phyloP scores from a whole-genome alignment of 2,113 vertebrate species.

The Eubucco bourcierii region DNA sequence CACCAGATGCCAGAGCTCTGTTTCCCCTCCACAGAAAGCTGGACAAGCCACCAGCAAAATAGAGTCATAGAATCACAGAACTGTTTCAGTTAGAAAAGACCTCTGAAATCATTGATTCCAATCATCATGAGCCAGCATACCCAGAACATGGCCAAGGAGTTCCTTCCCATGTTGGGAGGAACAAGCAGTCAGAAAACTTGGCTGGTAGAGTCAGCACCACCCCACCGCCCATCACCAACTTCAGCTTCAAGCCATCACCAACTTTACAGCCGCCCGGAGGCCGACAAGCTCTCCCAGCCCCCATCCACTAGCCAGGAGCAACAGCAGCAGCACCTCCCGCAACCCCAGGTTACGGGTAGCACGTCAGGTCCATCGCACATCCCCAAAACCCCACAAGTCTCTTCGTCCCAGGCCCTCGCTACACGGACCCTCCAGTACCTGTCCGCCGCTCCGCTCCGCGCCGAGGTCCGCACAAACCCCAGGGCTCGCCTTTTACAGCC shows the following conservation, averaged over 20 bases:
- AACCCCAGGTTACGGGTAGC: not conserved
- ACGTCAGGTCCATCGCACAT: too few species aligned
- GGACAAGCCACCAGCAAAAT: not conserved
- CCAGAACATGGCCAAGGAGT: fast-evolving
- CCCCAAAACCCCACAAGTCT: not conserved
- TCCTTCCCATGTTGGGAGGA: fast-evolving
- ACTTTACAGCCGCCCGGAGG: too few species aligned
- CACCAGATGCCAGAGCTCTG: not conserved
- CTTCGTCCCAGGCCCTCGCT: too few species aligned
- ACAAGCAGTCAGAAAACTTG: fast-evolving
- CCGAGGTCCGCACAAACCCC: fast-evolving
- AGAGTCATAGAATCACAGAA: too few species aligned
- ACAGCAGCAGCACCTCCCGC: not conserved
- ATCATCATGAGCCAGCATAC: not conserved
- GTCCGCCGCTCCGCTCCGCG: not conserved
- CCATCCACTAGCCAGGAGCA: too few species aligned
- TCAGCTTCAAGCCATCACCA: fast-evolving
- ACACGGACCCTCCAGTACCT: not conserved
- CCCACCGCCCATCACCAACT: too few species aligned
- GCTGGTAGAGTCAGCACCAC: fast-evolving
- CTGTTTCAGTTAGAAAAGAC: too few species aligned
- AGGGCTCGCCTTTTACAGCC: not conserved
- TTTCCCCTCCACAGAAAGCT: not conserved
- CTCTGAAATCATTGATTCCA: too few species aligned
- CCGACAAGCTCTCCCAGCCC: not conserved